Conservation (phyloP, 2,888 invertebrate genomes). For the Liopterus haemorrhoidalis region DNA sequence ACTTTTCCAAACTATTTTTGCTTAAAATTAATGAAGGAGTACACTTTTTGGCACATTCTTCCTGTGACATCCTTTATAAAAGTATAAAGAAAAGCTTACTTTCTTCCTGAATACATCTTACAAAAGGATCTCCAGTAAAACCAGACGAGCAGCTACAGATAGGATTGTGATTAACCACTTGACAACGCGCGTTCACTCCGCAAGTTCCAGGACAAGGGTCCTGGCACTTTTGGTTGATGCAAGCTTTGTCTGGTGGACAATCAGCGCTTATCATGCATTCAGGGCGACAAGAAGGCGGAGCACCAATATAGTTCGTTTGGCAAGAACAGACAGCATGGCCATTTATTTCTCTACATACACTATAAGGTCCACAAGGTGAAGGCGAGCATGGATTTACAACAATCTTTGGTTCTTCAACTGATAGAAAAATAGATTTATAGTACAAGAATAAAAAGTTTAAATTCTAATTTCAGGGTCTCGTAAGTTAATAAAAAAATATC, state of each 20-base stretch:
- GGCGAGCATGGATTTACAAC: conserved; percentile 60
- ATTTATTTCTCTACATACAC: conserved; percentile 65
- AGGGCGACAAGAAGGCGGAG: conserved; percentile 69
- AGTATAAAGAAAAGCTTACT: conserved; percentile 44
- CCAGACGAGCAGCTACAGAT: conserved; percentile 71
- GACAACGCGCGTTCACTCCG: conserved; percentile 66
- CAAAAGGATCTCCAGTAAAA: conserved; percentile 61
- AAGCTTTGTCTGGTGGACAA: conserved; percentile 67
- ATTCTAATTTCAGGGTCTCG: background rate
- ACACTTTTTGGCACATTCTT: conserved; percentile 28
- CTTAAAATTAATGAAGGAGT: no score
- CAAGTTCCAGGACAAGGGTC: conserved; percentile 75
- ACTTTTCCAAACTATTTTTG: conserved; percentile 32
- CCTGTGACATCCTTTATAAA: conserved; percentile 14
- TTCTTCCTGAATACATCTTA: conserved; percentile 51
- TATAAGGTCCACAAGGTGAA: conserved; percentile 73
- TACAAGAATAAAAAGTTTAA: conserved; percentile 7
- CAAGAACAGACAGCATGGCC: conserved; percentile 76
- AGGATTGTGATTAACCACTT: conserved; percentile 71
- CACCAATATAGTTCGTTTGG: conserved; percentile 64
- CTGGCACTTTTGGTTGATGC: conserved; percentile 65
- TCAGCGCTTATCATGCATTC: conserved; percentile 74
- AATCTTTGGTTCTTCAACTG: conserved; percentile 9
- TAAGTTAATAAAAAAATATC: conserved; percentile 11
- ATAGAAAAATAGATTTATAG: conserved; percentile 5